Percentiles rank a stretch among this genome's conserved stretches.
phyloP scores from a whole-genome alignment of 2,113 vertebrate genomes.

The Cavia aperea region DNA sequence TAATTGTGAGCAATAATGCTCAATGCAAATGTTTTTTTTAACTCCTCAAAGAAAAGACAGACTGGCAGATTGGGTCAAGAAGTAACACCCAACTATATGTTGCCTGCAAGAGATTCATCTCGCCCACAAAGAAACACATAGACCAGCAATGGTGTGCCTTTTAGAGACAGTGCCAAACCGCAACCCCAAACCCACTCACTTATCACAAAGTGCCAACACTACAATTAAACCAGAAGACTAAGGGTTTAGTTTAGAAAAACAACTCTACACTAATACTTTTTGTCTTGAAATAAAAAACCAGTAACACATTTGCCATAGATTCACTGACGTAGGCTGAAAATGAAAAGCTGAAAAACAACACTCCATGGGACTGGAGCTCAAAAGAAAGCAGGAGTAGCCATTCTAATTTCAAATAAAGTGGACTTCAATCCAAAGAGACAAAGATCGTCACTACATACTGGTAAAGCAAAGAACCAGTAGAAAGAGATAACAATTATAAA shows the following conservation, averaged over 20 bases:
- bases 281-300: not conserved
- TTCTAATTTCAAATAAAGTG: not conserved
- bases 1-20: not conserved
- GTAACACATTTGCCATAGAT: not conserved
- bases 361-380: not conserved
- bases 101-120: not conserved
- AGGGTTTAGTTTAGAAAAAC: not conserved
- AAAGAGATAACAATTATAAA: not conserved
- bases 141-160: no score
- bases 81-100: not conserved
- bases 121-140: not conserved
- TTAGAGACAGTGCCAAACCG: not conserved
- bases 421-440: not conserved
- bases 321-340: not conserved
- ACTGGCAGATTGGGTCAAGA: not conserved
- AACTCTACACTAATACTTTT: not conserved
- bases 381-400: not conserved
- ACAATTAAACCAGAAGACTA: not conserved
- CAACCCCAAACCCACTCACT: not conserved
- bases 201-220: not conserved
- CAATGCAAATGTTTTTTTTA: not conserved
- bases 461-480: not conserved
- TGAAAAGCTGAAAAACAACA: not conserved
- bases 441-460: not conserved
- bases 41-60: not conserved